These are phyloP conservation scores for Patagioenas fasciata DNA, from an alignment of 2,113 vertebrate species.

Conservation along the genomic window DNA sequence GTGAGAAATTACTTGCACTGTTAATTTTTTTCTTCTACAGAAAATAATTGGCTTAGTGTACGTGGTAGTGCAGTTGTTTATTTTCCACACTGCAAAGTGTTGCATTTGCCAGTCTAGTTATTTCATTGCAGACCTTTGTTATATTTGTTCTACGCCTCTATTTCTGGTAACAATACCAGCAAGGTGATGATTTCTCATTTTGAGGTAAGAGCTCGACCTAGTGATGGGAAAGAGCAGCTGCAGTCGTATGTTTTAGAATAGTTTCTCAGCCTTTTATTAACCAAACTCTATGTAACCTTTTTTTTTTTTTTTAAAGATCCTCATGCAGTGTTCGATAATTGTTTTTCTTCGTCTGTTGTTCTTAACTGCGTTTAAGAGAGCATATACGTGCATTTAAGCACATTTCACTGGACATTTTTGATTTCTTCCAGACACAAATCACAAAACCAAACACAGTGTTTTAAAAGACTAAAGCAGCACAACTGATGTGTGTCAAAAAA, in stretches of 20 bases:
- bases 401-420: neutral
- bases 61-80: neutral
- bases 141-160: neutral
- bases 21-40: neutral
- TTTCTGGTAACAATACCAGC: neutral
- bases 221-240: conserved; percentile 34
- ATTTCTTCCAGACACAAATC: neutral
- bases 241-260: neutral
- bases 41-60: neutral
- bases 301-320: neutral
- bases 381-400: neutral
- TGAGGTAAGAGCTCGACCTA: conserved; percentile 61
- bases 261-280: neutral
- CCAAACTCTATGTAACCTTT: neutral
- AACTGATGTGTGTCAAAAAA: neutral
- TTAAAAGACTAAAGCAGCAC: neutral
- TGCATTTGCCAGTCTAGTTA: neutral
- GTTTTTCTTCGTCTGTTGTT: neutral
- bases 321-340: neutral
- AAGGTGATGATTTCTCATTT: neutral
- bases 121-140: neutral
- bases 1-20: neutral
- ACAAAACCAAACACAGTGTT: neutral
- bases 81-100: neutral
- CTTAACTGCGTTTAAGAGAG: neutral